Evolutionary conservation across 2,797 vertebrate genomes (phyloP), one percentile per base, ranked within the genome.

Genomic region (Tamandua tetradactyla): DNA sequence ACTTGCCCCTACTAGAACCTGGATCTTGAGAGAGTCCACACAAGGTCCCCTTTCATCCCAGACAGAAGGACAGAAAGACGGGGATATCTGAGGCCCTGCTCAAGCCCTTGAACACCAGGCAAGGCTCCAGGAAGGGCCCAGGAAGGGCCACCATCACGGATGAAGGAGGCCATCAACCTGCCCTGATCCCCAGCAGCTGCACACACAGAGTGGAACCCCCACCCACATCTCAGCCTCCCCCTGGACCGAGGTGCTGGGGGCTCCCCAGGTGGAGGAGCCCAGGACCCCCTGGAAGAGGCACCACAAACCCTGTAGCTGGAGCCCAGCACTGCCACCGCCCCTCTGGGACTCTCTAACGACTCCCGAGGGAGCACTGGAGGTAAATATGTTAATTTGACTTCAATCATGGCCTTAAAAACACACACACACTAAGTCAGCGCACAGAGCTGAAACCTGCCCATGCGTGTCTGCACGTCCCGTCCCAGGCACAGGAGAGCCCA

Each of bases 341-440:
- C 96, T 97, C 97, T 93, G 93, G 75, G 59, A 95, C 95, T 94
- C 95, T 95, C 97, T 96, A 95, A 97, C 82, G 44, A 94, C 76
- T 87, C 98, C 97, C 97, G 14, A 4, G 98, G 97, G 98, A 98
- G 95, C 97, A 68, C 96, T 96, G 96, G 97, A 96, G 98, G 98
- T 96, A 98, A 98, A 98, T 97, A 98, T 94, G 98, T 95, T 98
- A 97, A 98, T 98, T 96, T 96, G 97, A 96, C 97, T 98, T 98
- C 97, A 98, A 97, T 98, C 98, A 97, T 5, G 79, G 96, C 69
- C 94, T 66, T 69, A 75, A 62, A 72, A 84, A 52, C 68, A 64
- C 62, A n/a, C 25, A 35, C 91, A 68, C 0, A 1, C 68, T 82
- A 86, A 97, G 94, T 97, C 96, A 97, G 96, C 96, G 94, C 95